Percentiles rank a stretch among this genome's conserved stretches.
phyloP scores from a whole-genome alignment of 2,888 invertebrate genomes.

The Epirrhoe alternata region DNA sequence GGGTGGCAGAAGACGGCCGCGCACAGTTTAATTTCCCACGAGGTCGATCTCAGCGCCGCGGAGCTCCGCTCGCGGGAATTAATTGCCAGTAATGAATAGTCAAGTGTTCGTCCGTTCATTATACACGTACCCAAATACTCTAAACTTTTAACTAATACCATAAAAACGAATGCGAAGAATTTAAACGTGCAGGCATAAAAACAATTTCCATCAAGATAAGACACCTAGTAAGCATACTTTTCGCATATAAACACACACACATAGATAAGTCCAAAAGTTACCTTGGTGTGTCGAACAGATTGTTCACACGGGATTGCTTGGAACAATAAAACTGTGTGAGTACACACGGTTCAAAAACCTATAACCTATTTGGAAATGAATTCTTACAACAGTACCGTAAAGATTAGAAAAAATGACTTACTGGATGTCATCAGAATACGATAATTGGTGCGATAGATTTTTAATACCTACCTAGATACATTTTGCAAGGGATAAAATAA shows the following conservation, averaged over 20 bases:
- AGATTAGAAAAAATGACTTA: slow-evolving; percentile 3
- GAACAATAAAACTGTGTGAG: slow-evolving; percentile 62
- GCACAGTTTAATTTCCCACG: slow-evolving; percentile 85
- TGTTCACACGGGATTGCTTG: slow-evolving; percentile 76
- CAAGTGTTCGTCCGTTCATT: slow-evolving; percentile 83
- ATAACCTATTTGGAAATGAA: slow-evolving; percentile 43
- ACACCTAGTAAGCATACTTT: slow-evolving; percentile 30
- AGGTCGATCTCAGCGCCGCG: slow-evolving; percentile 84
- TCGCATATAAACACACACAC: slow-evolving; percentile 37
- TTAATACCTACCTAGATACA: background rate
- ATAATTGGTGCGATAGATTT: background rate
- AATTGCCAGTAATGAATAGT: slow-evolving; percentile 85
- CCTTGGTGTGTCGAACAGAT: slow-evolving; percentile 57
- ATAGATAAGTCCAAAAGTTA: slow-evolving; percentile 45
- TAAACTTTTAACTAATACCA: slow-evolving; percentile 22
- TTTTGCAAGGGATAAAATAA: background rate
- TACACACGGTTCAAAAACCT: slow-evolving; percentile 65
- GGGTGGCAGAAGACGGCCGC: slow-evolving; percentile 80
- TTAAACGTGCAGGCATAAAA: slow-evolving; percentile 14
- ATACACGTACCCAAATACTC: slow-evolving; percentile 47
- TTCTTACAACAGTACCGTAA: slow-evolving; percentile 22
- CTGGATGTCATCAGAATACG: background rate
- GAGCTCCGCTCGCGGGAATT: slow-evolving; percentile 84
- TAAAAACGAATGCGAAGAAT: slow-evolving; percentile 20
- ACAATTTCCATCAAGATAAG: slow-evolving; percentile 29